Evolutionary conservation across 2,797 vertebrate species (phyloP), one percentile per base, ranked within the genome.

Genomic region (Ficedula albicollis): DNA sequence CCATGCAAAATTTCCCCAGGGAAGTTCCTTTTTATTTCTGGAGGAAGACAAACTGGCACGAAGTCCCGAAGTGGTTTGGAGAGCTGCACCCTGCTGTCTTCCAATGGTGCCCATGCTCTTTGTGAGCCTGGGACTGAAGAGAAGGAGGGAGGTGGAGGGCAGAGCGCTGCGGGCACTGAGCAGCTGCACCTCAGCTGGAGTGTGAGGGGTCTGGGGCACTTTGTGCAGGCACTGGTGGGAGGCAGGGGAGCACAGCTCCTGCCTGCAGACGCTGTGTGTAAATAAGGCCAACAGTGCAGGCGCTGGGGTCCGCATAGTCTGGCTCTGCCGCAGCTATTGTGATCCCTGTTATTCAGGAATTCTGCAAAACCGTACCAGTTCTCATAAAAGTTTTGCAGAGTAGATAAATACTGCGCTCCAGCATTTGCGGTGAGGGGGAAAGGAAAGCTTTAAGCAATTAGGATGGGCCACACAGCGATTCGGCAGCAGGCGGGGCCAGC

Each of bases 381-480:
- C 91, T 82, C 77, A 90, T 95, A 91, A 94, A 97, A 95, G 83
- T 89, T 94, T 79, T 74, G 94, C 83, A 82, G 93, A 58, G 87
- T 17, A 90, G 92, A 93, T 96, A 95, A 91, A 88, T 89, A 67
- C 83, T 90, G 11, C n/a, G 3, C 74, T 88, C 15, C 70, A 56
- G 83, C 64, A 29, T 13, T 79, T 0, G 8, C 0, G 18, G 93
- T 6, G 21, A 92, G 63, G 41, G 87, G 60, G n/a, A 60, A 60
- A 82, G 62, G 64, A 96, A 96, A 95, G 93, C 89, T 94, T 95
- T 89, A 94, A 95, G 91, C 78, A 93, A 94, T 93, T 89, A 95
- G 87, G 52, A 70, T 1, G 30, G 91, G 89, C 94, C 95, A 96
- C 93, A 79, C 94, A 96, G 89, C 20, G 19, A 82, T 44, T 84